Conservation (phyloP, 2,113 vertebrate species). For the Lethenteron camtschaticum region DNA sequence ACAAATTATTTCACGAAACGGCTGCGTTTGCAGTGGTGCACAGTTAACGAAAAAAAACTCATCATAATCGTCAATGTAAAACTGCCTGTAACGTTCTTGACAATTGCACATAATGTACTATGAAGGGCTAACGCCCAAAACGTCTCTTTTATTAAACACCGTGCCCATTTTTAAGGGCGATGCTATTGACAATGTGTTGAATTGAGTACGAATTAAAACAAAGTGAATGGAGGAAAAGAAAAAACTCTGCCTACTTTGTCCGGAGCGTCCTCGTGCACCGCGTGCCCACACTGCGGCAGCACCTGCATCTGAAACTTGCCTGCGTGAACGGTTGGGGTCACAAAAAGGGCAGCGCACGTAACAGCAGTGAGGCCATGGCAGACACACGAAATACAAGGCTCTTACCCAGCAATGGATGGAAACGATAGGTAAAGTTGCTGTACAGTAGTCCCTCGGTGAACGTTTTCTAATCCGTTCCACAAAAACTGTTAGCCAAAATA, state of each 20-base stretch:
- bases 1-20: background rate
- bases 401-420: background rate
- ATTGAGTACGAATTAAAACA: background rate
- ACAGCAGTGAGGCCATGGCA: too few species aligned
- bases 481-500: background rate
- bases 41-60: background rate
- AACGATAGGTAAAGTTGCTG: background rate
- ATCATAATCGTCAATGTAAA: background rate
- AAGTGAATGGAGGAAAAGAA: background rate
- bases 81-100: background rate
- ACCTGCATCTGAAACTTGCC: constrained; percentile 99
- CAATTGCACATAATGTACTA: constrained; percentile 1
- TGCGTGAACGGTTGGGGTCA: constrained; percentile 14
- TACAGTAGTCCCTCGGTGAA: background rate
- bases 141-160: background rate
- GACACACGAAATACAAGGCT: background rate
- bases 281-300: constrained; percentile 83
- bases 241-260: constrained; percentile 48
- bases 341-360: background rate
- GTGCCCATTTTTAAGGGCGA: background rate
- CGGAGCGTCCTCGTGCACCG: constrained; percentile 90
- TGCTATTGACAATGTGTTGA: background rate
- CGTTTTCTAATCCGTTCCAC: background rate
- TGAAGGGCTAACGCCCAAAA: background rate
- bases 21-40: background rate